Evolutionary conservation across 2,888 invertebrate genomes (phyloP), one percentile per base, ranked within the genome.

Genomic region (Amiota mariae): DNA sequence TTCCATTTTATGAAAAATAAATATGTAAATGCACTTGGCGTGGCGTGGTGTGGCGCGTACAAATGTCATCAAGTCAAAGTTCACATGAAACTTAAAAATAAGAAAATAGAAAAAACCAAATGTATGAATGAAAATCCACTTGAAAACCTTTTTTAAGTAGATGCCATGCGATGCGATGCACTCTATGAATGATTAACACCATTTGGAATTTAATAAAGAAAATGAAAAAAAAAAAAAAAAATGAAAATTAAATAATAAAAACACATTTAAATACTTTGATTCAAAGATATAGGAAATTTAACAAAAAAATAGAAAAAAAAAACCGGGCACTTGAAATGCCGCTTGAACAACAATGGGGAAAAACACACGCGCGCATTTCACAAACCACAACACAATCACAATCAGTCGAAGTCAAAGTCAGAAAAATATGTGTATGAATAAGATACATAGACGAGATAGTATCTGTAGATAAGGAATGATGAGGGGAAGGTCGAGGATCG

Each of bases 141-240:
- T 36, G 36, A 36, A 6, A 36, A 36, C 1, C 24, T 24, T 24
- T 24, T 24, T 24, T 24, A 24, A 24, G 24, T 24, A 24, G 24
- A 24, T 24, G 24, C 24, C 2, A 24, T 3, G 1, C 24, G 24
- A 24, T 24, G 24, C 36, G 8, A 36, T 36, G 13, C 70, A 15
- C 36, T 36, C 36, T 36, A 18, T 18, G 18, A 36, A 10, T 20
- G 59, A 59, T 59, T 20, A 59, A 15, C 47, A 64, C 46, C 8
- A 64, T n/a, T 64, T 48, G 9, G 18, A 66, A 66, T 48, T 66
- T 48, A 48, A 48, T 66, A 66, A 66, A 48, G 36, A 36, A 51
- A 63, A 63, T 24, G 48, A 48, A 12, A 57, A 8, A 4, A n/a
- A 57, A 15, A 8, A 59, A 15, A 15, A 59, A 59, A 15, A 20